Conservation (phyloP, 1,140 invertebrate genomes). For the Drosophila persimilis region DNA sequence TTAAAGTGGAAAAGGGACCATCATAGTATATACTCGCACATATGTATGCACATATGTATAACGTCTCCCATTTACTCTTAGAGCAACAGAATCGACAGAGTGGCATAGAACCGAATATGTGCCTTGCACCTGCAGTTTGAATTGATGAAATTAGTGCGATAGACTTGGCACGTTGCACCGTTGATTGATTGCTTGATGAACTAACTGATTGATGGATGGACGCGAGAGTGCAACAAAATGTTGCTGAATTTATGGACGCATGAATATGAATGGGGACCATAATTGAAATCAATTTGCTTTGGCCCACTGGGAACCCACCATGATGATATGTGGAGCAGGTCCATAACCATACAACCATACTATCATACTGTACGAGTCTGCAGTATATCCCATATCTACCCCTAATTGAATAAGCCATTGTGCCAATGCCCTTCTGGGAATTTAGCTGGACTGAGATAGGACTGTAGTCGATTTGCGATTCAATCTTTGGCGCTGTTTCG, state of each 20-base stretch:
- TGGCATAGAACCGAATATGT: constrained; percentile 1
- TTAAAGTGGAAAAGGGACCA: too few species aligned
- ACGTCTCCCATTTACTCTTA: too few species aligned
- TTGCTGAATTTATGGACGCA: constrained; percentile 40
- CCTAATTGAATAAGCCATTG: not conserved
- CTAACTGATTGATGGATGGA: constrained; percentile 33
- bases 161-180: constrained; percentile 31
- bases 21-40: too few species aligned
- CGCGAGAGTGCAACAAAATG: constrained; percentile 11
- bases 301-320: not conserved
- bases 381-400: not conserved
- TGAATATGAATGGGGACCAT: not conserved
- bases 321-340: not conserved
- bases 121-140: constrained; percentile 22
- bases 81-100: too few species aligned
- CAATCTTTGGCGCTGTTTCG: constrained; percentile 22
- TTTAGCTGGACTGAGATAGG: not conserved
- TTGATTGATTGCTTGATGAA: constrained; percentile 41
- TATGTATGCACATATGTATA: too few species aligned
- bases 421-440: constrained; percentile 16
- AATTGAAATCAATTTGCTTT: constrained; percentile 35
- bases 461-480: constrained; percentile 18
- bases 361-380: not conserved
- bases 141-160: constrained; percentile 47
- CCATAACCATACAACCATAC: not conserved